phyloP scores from a whole-genome alignment of 2,888 invertebrate genomes.

The Ormyrus labotus region DNA sequence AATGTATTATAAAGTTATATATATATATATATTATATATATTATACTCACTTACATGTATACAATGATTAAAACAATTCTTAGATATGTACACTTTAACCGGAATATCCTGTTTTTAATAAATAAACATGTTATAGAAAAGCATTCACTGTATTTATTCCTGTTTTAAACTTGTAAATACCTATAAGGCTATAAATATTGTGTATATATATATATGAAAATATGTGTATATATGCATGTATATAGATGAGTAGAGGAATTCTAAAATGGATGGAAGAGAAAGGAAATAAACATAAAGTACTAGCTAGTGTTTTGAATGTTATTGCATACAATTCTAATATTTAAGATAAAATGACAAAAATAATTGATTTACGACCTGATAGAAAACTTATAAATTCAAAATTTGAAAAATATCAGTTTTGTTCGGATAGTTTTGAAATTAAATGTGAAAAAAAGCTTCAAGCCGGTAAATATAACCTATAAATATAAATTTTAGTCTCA shows the following conservation, averaged over 20 bases:
- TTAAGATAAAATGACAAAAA: constrained; percentile 64
- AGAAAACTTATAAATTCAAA: constrained; percentile 63
- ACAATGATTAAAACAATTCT: constrained; percentile 40
- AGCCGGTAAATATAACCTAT: constrained; percentile 61
- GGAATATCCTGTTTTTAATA: constrained; percentile 50
- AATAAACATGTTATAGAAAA: constrained; percentile 50
- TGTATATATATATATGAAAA: background rate
- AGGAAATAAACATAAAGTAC: no score
- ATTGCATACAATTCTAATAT: background rate
- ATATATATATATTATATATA: constrained; percentile 33
- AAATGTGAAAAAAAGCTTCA: constrained; percentile 62
- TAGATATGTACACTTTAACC: constrained; percentile 38
- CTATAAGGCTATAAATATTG: background rate
- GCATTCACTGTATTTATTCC: background rate
- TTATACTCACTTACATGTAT: constrained; percentile 39
- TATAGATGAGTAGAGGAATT: no score
- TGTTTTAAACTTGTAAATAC: background rate
- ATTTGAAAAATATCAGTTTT: constrained; percentile 72
- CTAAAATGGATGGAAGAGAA: no score
- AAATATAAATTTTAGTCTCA: constrained; percentile 18
- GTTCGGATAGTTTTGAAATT: constrained; percentile 61
- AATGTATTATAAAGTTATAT: constrained; percentile 45
- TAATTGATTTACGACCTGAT: constrained; percentile 69
- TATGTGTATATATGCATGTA: no score
- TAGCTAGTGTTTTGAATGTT: no score